Evolutionary conservation across 1,140 invertebrate species (phyloP).

Genomic region (Heliothis subflexa): DNA sequence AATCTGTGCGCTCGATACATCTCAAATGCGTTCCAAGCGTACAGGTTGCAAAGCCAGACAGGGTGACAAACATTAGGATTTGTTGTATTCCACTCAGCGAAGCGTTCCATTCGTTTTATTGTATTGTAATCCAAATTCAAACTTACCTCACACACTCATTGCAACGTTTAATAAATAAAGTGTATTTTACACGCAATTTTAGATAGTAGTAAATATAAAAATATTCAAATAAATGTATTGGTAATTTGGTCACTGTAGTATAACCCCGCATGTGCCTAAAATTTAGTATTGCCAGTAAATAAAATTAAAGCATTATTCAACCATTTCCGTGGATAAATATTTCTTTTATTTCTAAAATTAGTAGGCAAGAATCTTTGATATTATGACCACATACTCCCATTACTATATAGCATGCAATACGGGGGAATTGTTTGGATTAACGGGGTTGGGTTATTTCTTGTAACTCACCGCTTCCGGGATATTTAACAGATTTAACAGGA

Average conservation of each 20-base stretch:
- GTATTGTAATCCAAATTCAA: neutral
- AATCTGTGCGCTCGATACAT: slow-evolving; percentile 24
- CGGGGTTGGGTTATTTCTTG: slow-evolving; percentile 12
- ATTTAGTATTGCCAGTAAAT: slow-evolving; percentile 49
- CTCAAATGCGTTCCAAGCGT: slow-evolving; percentile 23
- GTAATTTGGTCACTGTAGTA: slow-evolving; percentile 14
- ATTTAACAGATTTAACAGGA: slow-evolving; percentile 94
- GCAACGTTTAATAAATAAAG: slow-evolving; percentile 34
- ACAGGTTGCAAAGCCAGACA: slow-evolving; percentile 60
- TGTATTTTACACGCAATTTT: slow-evolving; percentile 29
- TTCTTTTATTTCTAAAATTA: slow-evolving; percentile 60
- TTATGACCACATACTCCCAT: slow-evolving; percentile 86
- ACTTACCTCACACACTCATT: slow-evolving; percentile 55
- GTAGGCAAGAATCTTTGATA: slow-evolving; percentile 79
- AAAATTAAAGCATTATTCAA: slow-evolving; percentile 63
- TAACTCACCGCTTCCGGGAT: slow-evolving; percentile 88
- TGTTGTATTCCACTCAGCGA: slow-evolving; percentile 48
- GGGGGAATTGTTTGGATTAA: slow-evolving; percentile 54
- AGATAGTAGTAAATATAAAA: slow-evolving; percentile 30
- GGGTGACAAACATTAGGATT: slow-evolving; percentile 60
- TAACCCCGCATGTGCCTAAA: slow-evolving; percentile 37
- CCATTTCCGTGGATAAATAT: slow-evolving; percentile 52
- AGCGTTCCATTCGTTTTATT: slow-evolving; percentile 46
- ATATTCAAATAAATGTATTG: slow-evolving; percentile 22
- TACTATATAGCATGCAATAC: slow-evolving; percentile 78